These are phyloP conservation scores for Nemotelus nigrinus DNA, from an alignment of 2,888 invertebrate genomes.

Conservation along the genomic window DNA sequence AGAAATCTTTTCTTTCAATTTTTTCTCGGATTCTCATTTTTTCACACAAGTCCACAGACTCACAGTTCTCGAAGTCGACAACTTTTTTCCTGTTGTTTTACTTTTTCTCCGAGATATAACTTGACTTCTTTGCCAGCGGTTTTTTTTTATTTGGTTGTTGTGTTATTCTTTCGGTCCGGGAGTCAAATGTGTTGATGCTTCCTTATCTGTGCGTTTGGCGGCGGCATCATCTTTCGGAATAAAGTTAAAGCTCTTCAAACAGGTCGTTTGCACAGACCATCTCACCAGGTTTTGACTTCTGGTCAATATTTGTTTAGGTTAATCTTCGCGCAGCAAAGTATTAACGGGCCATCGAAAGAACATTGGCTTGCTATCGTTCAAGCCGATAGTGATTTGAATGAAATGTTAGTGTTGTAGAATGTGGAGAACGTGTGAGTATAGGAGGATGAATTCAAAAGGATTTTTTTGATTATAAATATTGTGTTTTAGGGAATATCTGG, in stretches of 20 bases:
- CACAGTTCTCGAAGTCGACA: background rate
- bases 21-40: background rate
- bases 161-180: slow-evolving; percentile 17
- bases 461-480: too few relatives aligned
- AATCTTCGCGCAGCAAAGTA: slow-evolving; percentile 50
- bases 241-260: slow-evolving; percentile 48
- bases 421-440: too few relatives aligned
- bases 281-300: slow-evolving; percentile 43
- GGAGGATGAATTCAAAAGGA: too few relatives aligned
- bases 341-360: slow-evolving; percentile 35
- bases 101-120: background rate
- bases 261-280: slow-evolving; percentile 50
- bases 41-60: background rate
- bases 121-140: background rate
- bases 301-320: slow-evolving; percentile 52
- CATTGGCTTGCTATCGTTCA: background rate
- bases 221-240: slow-evolving; percentile 47
- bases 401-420: too few relatives aligned
- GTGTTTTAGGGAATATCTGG: too few relatives aligned
- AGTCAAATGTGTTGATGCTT: slow-evolving; percentile 38
- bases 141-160: background rate
- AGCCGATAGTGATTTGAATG: too few relatives aligned
- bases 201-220: slow-evolving; percentile 40
- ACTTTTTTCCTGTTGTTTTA: slow-evolving; percentile 6
- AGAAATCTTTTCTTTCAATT: slow-evolving; percentile 7